Percentiles rank a stretch among this genome's conserved stretches.
Evolutionary conservation across 2,113 vertebrate species (phyloP).

Genomic region (Elaphurus davidianus): DNA sequence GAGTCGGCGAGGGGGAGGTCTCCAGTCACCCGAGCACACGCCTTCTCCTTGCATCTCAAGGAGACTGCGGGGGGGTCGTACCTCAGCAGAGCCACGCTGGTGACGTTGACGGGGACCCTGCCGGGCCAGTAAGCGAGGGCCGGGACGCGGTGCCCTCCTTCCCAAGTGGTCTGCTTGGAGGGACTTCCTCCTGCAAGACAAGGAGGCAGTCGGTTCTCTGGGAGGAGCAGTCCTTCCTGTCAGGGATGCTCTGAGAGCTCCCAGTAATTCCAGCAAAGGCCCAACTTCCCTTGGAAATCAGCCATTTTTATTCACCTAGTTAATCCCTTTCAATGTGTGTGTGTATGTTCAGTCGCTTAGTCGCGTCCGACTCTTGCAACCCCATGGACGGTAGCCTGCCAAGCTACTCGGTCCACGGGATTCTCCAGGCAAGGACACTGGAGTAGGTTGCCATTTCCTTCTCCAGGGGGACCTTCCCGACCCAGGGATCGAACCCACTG

Average conservation of each 20-base stretch:
- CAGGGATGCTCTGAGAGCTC: background rate
- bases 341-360: background rate
- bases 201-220: background rate
- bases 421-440: background rate
- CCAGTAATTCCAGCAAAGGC: background rate
- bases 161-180: constrained; percentile 95
- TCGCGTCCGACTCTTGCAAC: background rate
- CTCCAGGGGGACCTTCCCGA: background rate
- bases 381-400: background rate
- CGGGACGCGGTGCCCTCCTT: constrained; percentile 95
- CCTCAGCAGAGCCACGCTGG: constrained; percentile 89
- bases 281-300: background rate
- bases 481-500: background rate
- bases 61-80: constrained; percentile 44
- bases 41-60: background rate
- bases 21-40: rapidly evolving
- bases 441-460: background rate
- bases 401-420: background rate
- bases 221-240: background rate
- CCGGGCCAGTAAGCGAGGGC: constrained; percentile 92
- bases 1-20: rapidly evolving
- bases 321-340: background rate
- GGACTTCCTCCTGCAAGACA: constrained; percentile 89
- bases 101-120: constrained; percentile 84
- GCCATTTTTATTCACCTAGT: background rate